Conservation (phyloP, 2,797 vertebrate species). For the Dicrostonyx torquatus region DNA sequence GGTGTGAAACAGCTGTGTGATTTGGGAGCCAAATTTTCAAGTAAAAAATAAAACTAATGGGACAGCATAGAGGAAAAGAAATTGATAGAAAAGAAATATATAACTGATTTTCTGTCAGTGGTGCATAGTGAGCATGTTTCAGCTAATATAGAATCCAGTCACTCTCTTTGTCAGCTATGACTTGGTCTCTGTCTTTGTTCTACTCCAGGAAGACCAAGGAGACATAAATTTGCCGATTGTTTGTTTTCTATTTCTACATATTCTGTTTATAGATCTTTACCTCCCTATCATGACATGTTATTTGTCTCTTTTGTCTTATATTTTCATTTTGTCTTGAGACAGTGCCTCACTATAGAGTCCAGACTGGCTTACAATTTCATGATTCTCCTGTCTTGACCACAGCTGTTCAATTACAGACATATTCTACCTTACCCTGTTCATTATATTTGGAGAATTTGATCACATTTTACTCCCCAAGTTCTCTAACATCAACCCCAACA, state of each 20-base stretch:
- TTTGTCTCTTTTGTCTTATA: neutral
- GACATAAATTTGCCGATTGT: neutral
- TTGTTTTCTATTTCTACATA: neutral
- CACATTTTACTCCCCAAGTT: neutral
- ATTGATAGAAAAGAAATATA: neutral
- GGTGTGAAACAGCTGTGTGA: conserved; percentile 62
- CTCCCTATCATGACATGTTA: neutral
- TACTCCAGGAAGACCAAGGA: neutral
- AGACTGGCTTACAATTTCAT: neutral
- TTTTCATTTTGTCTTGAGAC: neutral
- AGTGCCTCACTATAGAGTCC: neutral
- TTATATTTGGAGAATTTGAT: neutral
- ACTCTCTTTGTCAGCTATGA: fast-evolving
- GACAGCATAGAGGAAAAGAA: conserved; percentile 27
- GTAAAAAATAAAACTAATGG: conserved; percentile 67
- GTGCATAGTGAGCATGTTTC: neutral
- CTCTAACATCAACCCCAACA: neutral
- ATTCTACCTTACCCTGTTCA: neutral
- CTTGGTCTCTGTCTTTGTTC: neutral
- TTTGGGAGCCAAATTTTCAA: conserved; percentile 59
- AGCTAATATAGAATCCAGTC: neutral
- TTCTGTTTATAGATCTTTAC: neutral
- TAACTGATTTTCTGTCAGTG: conserved; percentile 10
- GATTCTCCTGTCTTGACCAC: neutral
- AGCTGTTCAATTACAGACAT: neutral